These are phyloP conservation scores for Pristionchus japonicus DNA, from an alignment of 2,888 invertebrate genomes.

Conservation along the genomic window DNA sequence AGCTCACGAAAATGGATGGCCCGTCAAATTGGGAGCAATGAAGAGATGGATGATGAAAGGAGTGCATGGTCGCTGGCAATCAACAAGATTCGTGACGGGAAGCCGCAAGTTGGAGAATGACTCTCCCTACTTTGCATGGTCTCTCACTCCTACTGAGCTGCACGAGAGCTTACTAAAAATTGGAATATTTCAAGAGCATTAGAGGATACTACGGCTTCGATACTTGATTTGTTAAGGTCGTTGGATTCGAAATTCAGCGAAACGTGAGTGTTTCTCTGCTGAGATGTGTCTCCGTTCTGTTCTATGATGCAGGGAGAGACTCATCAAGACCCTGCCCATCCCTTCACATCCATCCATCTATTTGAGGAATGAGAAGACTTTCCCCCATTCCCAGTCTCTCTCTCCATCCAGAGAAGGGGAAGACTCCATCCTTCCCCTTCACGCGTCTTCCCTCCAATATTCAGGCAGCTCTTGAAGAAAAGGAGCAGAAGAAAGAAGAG, in stretches of 20 bases:
- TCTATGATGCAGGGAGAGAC: background rate
- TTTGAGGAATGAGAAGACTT: background rate
- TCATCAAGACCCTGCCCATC: background rate
- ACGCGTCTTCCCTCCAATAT: background rate
- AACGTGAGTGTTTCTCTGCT: background rate
- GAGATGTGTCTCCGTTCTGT: background rate
- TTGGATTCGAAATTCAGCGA: background rate
- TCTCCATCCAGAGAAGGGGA: background rate
- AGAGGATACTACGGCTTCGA: background rate
- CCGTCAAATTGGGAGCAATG: background rate
- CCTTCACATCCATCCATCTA: background rate
- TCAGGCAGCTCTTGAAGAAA: constrained; percentile 22
- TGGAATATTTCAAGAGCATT: too few relatives aligned
- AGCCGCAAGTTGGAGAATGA: background rate
- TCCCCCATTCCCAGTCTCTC: background rate
- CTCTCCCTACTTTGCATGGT: too few relatives aligned
- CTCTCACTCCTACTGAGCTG: too few relatives aligned
- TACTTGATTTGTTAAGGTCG: background rate
- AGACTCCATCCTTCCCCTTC: background rate
- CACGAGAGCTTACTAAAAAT: too few relatives aligned
- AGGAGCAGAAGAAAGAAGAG: background rate
- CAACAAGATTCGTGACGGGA: background rate
- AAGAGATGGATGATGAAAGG: background rate
- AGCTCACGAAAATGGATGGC: background rate
- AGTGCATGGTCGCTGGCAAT: background rate